These are phyloP conservation scores for Strix aluco DNA, from an alignment of 2,113 vertebrate species.

Conservation along the genomic window DNA sequence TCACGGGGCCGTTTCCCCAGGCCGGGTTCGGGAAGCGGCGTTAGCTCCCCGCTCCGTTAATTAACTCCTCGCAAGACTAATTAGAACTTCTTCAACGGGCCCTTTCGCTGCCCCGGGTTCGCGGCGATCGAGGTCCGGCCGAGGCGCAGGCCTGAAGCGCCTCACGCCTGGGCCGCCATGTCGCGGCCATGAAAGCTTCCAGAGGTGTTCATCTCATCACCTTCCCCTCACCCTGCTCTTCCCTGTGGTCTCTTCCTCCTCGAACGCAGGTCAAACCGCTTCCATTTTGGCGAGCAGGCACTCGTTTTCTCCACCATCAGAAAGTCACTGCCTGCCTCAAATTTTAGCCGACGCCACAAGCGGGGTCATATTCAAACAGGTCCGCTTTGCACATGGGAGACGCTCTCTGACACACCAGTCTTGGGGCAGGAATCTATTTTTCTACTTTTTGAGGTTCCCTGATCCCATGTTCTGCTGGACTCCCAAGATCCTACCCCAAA, in stretches of 20 bases:
- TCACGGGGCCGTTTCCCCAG: not conserved
- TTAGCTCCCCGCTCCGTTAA: too few species aligned
- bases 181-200: not conserved
- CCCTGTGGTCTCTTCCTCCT: not conserved
- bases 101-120: not conserved
- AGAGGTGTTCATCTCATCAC: fast-evolving
- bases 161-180: not conserved
- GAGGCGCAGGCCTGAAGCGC: not conserved
- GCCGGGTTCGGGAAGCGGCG: not conserved
- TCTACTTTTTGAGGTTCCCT: not conserved
- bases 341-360: fast-evolving
- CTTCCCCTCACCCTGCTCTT: fast-evolving
- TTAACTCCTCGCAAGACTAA: not conserved
- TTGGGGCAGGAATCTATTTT: not conserved
- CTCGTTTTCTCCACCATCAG: fast-evolving
- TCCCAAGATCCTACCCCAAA: not conserved
- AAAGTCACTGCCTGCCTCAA: not conserved
- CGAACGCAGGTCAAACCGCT: fast-evolving
- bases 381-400: fast-evolving
- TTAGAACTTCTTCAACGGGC: fast-evolving
- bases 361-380: fast-evolving
- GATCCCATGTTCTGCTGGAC: not conserved
- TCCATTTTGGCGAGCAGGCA: not conserved
- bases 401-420: not conserved
- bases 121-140: fast-evolving